Evolutionary conservation across 2,888 invertebrate species (phyloP), one percentile per base, ranked within the genome.

Genomic region (Nephrotoma flavescens): DNA sequence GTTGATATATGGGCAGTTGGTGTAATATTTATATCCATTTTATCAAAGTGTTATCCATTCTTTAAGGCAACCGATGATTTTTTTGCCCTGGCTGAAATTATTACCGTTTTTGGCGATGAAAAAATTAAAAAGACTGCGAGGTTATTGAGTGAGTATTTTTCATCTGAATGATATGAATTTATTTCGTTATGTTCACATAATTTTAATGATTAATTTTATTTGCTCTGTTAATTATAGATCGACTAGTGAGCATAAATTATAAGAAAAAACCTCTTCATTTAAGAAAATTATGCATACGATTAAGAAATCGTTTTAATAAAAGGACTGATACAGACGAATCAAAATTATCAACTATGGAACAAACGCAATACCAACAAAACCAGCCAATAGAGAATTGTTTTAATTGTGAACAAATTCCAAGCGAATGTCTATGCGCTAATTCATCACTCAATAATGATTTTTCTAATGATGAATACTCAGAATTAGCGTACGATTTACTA

Each of bases 1-100:
- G 96, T 98, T 88, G 98, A 98, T 92, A 93, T 96, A 89, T 98
- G 98, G 97, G 96, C 97, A 86, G 94, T 94, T 83, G 97, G 97
- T 87, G 95, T 97, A 86, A 96, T 97, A 89, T 94, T 97, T 90
- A 92, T 96, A 5, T 95, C 95, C 86, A 93, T 96, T 88, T 92
- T 97, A 52, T 95, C 95, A 89, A 94, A 95, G 83, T 94, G 96
- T 11, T 96, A 96, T 92, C 97, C 97, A 86, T 96, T 97, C 91
- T 96, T 97, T 91, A 95, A 95, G 89, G 96, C 96, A 41, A 93
- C 94, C 45, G 96, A 96, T 91, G 96, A 96, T 90, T 92, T 94
- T 88, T 93, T 95, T 47, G 96, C 97, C 87, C 92, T 97, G 71
- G 96, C 96, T 85, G 97, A 97, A 93, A 95, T 97, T 88, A 94